Conservation (phyloP, 2,797 vertebrate genomes). For the Sandelia bainsii region DNA sequence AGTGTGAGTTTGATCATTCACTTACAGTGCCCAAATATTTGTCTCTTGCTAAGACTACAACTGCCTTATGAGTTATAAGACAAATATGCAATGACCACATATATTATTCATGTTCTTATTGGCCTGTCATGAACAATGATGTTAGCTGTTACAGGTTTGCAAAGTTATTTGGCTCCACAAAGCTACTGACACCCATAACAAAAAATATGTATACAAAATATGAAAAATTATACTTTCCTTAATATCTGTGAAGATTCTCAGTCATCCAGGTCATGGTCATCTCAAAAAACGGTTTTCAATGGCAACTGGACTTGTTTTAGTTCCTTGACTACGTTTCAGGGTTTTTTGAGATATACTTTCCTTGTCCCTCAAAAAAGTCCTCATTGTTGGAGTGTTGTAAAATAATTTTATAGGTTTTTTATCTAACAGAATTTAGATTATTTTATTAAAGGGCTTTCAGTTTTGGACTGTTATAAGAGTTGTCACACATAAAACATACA, state of each 20-base stretch:
- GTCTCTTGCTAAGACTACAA: conserved; percentile 14
- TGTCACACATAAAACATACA: neutral
- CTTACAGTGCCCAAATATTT: conserved; percentile 44
- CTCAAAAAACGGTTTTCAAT: too few species aligned
- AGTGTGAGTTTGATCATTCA: conserved; percentile 65
- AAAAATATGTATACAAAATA: conserved; percentile 37
- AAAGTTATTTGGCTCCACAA: conserved; percentile 34
- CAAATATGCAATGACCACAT: conserved; percentile 44
- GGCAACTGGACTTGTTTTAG: too few species aligned
- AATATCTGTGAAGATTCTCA: too few species aligned
- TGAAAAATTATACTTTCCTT: conserved; percentile 28
- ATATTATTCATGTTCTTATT: conserved; percentile 23
- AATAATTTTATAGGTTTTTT: conserved; percentile 7
- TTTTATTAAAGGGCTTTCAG: neutral
- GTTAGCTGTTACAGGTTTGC: conserved; percentile 37
- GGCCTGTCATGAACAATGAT: conserved; percentile 28
- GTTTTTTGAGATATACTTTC: too few species aligned
- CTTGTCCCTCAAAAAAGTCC: conserved; percentile 6
- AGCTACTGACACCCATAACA: conserved; percentile 37
- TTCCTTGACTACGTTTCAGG: too few species aligned
- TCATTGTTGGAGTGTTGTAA: conserved; percentile 20
- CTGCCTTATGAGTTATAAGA: conserved; percentile 41
- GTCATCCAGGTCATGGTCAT: too few species aligned
- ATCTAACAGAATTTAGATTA: neutral
- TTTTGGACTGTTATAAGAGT: neutral